Percentiles rank a stretch among this genome's conserved stretches.
phyloP scores from a whole-genome alignment of 2,797 vertebrate genomes.

The Gallirallus australis region DNA sequence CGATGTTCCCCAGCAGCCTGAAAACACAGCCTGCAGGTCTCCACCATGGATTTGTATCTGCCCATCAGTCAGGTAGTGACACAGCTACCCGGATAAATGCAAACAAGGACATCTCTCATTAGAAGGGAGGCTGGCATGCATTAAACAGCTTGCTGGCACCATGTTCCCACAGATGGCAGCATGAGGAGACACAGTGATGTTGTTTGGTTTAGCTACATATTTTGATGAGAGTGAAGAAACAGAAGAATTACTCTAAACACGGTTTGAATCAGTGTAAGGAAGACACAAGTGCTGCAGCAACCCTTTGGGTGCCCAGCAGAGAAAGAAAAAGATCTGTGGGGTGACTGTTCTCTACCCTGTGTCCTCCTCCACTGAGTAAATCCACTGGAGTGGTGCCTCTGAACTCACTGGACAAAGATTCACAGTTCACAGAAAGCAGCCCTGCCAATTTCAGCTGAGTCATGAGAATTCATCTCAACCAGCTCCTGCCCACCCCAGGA shows the following conservation, averaged over 20 bases:
- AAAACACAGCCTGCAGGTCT: neutral
- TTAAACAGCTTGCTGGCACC: neutral
- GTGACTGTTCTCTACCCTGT: neutral
- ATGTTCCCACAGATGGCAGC: neutral
- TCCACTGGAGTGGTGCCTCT: rapidly evolving
- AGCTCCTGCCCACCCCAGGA: slow-evolving; percentile 38
- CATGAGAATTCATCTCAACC: neutral
- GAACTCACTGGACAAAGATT: neutral
- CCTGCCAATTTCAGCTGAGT: slow-evolving; percentile 19
- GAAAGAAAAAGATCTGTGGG: neutral
- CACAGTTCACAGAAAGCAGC: neutral
- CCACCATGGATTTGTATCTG: rapidly evolving
- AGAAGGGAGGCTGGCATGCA: rapidly evolving
- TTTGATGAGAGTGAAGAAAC: neutral
- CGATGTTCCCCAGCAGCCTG: neutral
- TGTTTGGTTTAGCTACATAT: neutral
- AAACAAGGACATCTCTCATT: neutral
- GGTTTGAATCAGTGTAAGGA: neutral
- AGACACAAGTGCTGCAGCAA: neutral
- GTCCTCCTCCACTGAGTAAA: neutral
- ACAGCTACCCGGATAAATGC: neutral
- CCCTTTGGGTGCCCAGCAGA: neutral
- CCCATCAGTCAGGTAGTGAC: neutral
- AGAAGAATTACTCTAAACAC: rapidly evolving
- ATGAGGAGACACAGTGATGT: neutral